phyloP scores from a whole-genome alignment of 2,797 vertebrate genomes.

The Etheostoma nigrum region DNA sequence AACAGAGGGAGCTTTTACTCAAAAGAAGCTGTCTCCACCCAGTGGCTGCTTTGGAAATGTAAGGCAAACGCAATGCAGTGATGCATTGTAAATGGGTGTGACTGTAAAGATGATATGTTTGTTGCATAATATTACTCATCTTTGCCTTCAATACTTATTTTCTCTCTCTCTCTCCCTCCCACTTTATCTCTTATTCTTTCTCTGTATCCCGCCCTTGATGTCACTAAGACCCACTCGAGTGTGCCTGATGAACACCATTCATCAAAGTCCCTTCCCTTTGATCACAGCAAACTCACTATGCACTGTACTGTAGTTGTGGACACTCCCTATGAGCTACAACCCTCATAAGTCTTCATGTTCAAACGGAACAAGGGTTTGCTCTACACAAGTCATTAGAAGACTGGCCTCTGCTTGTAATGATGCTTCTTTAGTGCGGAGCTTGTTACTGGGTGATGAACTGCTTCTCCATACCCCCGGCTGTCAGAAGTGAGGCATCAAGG shows the following conservation, averaged over 20 bases:
- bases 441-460: slow-evolving; percentile 67
- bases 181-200: slow-evolving; percentile 27
- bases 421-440: slow-evolving; percentile 44
- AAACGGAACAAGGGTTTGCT: slow-evolving; percentile 49
- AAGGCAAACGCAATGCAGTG: slow-evolving; percentile 3
- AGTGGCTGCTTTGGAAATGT: slow-evolving; percentile 70
- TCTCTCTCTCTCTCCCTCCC: slow-evolving; percentile 14
- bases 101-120: slow-evolving; percentile 42
- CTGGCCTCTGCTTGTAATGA: slow-evolving; percentile 48
- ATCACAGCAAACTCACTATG: slow-evolving; percentile 75
- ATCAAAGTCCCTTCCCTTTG: slow-evolving; percentile 85
- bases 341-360: slow-evolving; percentile 60
- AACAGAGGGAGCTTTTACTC: slow-evolving; percentile 40
- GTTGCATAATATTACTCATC: slow-evolving; percentile 57
- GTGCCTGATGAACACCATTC: slow-evolving; percentile 85
- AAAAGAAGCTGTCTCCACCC: slow-evolving; percentile 84
- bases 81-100: slow-evolving; percentile 15
- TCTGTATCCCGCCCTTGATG: slow-evolving; percentile 51
- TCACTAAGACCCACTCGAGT: slow-evolving; percentile 65
- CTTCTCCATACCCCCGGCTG: slow-evolving; percentile 8
- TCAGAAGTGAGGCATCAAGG: slow-evolving; percentile 29
- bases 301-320: slow-evolving; percentile 52
- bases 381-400: slow-evolving; percentile 48
- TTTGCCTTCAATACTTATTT: slow-evolving; percentile 37
- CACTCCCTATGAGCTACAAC: slow-evolving; percentile 46